These are phyloP conservation scores for Griposia aprilina DNA, from an alignment of 2,888 invertebrate genomes.

Conservation along the genomic window DNA sequence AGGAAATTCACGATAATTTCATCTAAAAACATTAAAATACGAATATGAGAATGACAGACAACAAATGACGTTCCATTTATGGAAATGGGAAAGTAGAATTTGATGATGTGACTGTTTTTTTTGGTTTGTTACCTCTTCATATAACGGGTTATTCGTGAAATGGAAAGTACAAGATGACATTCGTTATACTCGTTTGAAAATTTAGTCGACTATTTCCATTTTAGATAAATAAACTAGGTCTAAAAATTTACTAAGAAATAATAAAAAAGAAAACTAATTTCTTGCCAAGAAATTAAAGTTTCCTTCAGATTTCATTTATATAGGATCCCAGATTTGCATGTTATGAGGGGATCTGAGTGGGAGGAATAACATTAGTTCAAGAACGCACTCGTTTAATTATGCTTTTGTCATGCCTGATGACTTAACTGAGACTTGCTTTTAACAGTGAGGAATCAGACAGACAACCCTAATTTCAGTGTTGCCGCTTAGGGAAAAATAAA, in stretches of 20 bases:
- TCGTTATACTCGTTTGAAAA: neutral
- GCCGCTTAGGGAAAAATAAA: no score
- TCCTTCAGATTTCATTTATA: neutral
- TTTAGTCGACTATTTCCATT: neutral
- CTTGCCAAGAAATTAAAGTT: neutral
- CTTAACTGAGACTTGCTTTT: no score
- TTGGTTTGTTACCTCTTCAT: slow-evolving; percentile 5
- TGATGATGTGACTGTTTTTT: slow-evolving; percentile 66
- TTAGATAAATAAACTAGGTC: no score
- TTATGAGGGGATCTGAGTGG: neutral
- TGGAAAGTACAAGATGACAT: slow-evolving; percentile 39
- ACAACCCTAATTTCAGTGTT: no score
- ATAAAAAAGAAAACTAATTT: neutral
- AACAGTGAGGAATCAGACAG: no score
- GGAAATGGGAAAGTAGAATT: slow-evolving; percentile 27
- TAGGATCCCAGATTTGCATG: neutral
- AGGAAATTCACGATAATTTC: slow-evolving; percentile 53
- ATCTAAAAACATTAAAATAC: slow-evolving; percentile 55
- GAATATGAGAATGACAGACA: slow-evolving; percentile 51
- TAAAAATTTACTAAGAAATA: neutral
- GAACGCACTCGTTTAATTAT: neutral
- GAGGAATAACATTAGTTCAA: neutral
- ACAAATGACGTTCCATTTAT: slow-evolving; percentile 66
- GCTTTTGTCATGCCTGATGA: no score
- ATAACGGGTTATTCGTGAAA: slow-evolving; percentile 62